Evolutionary conservation across 2,888 invertebrate species (phyloP).

Genomic region (Hypomecis punctinalis): DNA sequence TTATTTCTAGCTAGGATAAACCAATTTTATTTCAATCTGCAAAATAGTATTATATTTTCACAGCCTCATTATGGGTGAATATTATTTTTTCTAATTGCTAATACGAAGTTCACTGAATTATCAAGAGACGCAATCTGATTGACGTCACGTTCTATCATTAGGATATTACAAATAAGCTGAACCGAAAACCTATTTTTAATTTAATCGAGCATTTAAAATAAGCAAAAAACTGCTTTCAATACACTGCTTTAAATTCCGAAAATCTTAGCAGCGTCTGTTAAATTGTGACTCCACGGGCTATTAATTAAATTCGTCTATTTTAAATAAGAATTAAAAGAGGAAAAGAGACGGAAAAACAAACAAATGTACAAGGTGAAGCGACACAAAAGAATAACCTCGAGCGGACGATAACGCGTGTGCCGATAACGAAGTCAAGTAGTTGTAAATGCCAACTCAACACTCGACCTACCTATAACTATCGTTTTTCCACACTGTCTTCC

Average conservation of each 20-base stretch:
- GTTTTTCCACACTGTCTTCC: constrained; percentile 76
- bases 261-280: not conserved
- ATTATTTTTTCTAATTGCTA: not conserved
- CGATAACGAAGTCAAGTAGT: constrained; percentile 73
- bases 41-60: too few relatives aligned
- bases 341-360: constrained; percentile 57
- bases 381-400: constrained; percentile 68
- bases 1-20: too few relatives aligned
- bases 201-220: constrained; percentile 6
- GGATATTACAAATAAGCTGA: constrained; percentile 29
- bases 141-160: constrained; percentile 24
- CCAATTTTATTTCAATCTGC: too few relatives aligned
- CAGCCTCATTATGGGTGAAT: too few relatives aligned
- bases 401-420: constrained; percentile 72
- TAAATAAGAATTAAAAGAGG: constrained; percentile 38
- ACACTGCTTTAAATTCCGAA: constrained; percentile 16
- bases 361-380: constrained; percentile 70
- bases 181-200: constrained; percentile 29
- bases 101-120: constrained; percentile 10
- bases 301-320: constrained; percentile 23
- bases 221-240: constrained; percentile 23
- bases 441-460: constrained; percentile 81
- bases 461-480: constrained; percentile 82
- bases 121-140: constrained; percentile 13
- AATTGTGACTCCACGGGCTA: not conserved